Evolutionary conservation across 1,140 invertebrate species (phyloP).

Genomic region (Drosophila chauvacae): DNA sequence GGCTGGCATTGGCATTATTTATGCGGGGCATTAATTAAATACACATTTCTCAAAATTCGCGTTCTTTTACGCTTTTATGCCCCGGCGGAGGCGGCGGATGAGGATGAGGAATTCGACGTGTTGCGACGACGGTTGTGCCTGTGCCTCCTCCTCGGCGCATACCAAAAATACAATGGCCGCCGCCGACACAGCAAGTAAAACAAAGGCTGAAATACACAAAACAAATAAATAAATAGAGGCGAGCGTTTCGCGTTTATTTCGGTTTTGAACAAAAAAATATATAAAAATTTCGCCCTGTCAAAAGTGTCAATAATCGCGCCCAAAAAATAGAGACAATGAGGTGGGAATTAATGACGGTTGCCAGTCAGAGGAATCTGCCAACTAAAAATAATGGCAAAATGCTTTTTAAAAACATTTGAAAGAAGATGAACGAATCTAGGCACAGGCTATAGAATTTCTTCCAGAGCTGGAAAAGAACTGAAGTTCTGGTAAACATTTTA

Average conservation of each 20-base stretch:
- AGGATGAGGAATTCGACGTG: constrained; percentile 37
- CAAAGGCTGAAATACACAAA: constrained; percentile 39
- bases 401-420: constrained; percentile 28
- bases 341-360: constrained; percentile 61
- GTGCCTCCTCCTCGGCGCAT: constrained; percentile 29
- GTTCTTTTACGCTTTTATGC: constrained; percentile 30
- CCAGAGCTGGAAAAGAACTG: background rate
- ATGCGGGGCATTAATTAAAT: constrained; percentile 57
- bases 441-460: constrained; percentile 26
- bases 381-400: constrained; percentile 75
- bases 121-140: constrained; percentile 21
- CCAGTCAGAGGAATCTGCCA: constrained; percentile 19
- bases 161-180: constrained; percentile 54
- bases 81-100: constrained; percentile 1
- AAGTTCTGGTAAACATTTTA: background rate
- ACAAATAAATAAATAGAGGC: constrained; percentile 48
- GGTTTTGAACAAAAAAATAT: constrained; percentile 12
- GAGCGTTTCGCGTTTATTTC: constrained; percentile 52
- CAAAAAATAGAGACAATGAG: constrained; percentile 53
- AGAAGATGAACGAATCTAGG: constrained; percentile 15
- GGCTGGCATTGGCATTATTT: constrained; percentile 54
- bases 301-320: constrained; percentile 69
- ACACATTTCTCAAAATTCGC: constrained; percentile 51
- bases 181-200: constrained; percentile 32
- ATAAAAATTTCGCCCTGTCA: constrained; percentile 62